Base-by-base conservation (phyloP, 2,888 invertebrate genomes). In the Selenia dentaria region DNA sequence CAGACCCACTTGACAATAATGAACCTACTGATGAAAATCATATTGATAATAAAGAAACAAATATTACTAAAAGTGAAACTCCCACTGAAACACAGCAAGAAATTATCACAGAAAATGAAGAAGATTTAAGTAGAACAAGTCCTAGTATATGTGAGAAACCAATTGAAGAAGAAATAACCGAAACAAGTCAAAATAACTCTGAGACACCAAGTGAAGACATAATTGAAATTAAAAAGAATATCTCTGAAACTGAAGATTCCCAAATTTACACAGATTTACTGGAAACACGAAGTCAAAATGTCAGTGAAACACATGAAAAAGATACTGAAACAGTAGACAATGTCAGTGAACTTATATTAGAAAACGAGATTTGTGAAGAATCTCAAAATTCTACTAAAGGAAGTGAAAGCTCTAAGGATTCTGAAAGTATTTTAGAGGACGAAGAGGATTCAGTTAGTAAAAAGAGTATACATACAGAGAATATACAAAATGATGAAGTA, bases 401-500 rank as follows among this genome's bases (percentile, higher is more conserved):
- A 37, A 38, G 36, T 45, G 43, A 41, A 50, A 28, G n/a, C 6
- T 36, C 41, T 1, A 36, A 48, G 4, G 37, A 42, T 25, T 42
- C 42, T n/a, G 41, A 46, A 32, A 51, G 42, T 25, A 26, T 37
- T 29, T 18, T 37, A n/a, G 39, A 42, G 41, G 47, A 18, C 11
- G 27, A 41, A 26, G 36, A 49, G 26, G 16, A 38, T 32, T 25
- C 34, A n/a, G 22, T 25, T 18, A 53, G 55, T 22, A 22, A 22
- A 25, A 25, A 38, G 14, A 26, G 18, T 9, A 40, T 50, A 33
- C 36, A 18, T 45, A 39, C 46, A 29, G 34, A 48, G 28, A 14
- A 27, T 31, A 29, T 48, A 34, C 11, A 42, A 36, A 46, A 58
- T 42, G 66, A 68, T 42, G 68, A 68, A 62, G 62, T 94, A 6